A percentile compares a stretch with the other conserved stretches of the same genome.
These are phyloP conservation scores for Paraplagusia blochii DNA, from an alignment of 2,113 vertebrate species.

Conservation along the genomic window DNA sequence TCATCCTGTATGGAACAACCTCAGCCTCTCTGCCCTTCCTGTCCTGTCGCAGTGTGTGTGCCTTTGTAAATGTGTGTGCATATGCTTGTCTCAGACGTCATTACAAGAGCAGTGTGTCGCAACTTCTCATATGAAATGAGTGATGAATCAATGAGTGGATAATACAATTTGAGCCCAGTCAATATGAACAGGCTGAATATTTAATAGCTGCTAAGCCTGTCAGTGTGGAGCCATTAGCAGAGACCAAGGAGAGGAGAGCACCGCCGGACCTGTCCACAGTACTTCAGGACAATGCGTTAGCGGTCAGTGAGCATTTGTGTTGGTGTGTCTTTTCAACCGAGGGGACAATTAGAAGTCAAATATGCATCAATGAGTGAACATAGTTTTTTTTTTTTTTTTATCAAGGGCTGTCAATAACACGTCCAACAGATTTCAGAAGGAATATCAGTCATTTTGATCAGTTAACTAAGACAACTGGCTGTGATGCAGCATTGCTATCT, in stretches of 20 bases:
- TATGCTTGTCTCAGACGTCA: constrained; percentile 55
- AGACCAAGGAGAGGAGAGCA: constrained; percentile 17
- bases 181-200: constrained; percentile 64
- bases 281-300: constrained; percentile 30
- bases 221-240: constrained; percentile 45
- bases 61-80: constrained; percentile 34
- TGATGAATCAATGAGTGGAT: constrained; percentile 69
- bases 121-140: constrained; percentile 63
- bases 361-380: no score
- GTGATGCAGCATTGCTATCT: no score
- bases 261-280: constrained; percentile 40
- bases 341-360: background rate
- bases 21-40: constrained; percentile 55
- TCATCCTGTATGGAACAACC: constrained; percentile 58
- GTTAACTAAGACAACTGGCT: no score
- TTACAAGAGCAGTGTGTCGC: constrained; percentile 55
- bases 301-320: constrained; percentile 22
- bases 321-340: background rate
- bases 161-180: constrained; percentile 60
- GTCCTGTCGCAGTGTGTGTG: constrained; percentile 45
- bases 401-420: no score
- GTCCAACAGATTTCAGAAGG: no score
- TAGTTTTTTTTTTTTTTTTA: no score
- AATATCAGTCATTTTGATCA: no score
- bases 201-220: constrained; percentile 61